Percentiles rank a stretch among this genome's conserved stretches.
These are phyloP conservation scores for Lepetodrilus schrolli DNA, from an alignment of 2,888 invertebrate genomes.

Conservation along the genomic window DNA sequence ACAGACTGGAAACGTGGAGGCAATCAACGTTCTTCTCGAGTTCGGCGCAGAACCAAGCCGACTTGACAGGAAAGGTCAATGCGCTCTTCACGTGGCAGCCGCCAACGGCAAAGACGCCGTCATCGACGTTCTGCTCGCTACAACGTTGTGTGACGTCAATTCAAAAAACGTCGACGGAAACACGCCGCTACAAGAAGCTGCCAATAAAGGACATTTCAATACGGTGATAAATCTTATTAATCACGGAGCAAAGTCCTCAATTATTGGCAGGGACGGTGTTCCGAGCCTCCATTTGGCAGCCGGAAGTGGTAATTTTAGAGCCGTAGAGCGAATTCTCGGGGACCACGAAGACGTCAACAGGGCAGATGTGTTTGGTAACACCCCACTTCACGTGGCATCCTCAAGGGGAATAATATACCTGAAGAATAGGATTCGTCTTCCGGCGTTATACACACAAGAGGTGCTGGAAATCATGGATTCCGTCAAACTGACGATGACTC, in stretches of 20 bases:
- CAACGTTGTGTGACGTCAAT: slow-evolving; percentile 29
- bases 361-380: slow-evolving; percentile 34
- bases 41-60: neutral
- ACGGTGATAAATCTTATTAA: slow-evolving; percentile 22
- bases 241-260: slow-evolving; percentile 23
- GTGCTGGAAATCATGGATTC: slow-evolving; percentile 25
- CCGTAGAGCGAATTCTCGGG: slow-evolving; percentile 29
- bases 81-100: slow-evolving; percentile 38
- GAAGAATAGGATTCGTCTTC: slow-evolving; percentile 31
- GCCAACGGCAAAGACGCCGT: slow-evolving; percentile 17
- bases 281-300: slow-evolving; percentile 42
- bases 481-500: slow-evolving; percentile 8
- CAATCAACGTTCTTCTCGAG: slow-evolving; percentile 21
- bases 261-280: neutral
- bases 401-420: slow-evolving; percentile 38
- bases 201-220: slow-evolving; percentile 31
- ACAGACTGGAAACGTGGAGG: slow-evolving; percentile 24
- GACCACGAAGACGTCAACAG: slow-evolving; percentile 20
- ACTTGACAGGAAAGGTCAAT: slow-evolving; percentile 29
- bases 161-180: slow-evolving; percentile 16
- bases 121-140: slow-evolving; percentile 24
- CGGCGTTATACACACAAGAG: slow-evolving; percentile 33
- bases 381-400: slow-evolving; percentile 42
- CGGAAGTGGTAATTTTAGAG: slow-evolving; percentile 37
- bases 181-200: slow-evolving; percentile 39